Evolutionary conservation across 2,888 invertebrate species (phyloP), one percentile per base, ranked within the genome.

Genomic region (Lordiphosa fenestrarum): DNA sequence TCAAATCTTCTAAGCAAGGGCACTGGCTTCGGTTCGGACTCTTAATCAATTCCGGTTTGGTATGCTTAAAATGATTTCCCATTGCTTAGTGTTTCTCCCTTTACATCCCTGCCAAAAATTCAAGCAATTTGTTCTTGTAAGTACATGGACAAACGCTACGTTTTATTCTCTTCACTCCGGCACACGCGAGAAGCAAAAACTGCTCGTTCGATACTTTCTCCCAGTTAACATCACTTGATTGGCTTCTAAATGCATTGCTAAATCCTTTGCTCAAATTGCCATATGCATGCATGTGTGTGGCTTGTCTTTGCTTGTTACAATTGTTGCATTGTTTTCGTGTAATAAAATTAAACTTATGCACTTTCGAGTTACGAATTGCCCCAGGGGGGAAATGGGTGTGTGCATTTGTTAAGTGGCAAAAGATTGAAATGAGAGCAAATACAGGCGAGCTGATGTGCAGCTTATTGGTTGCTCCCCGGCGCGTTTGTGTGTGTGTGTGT

Each of bases 331-430:
- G 81, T 80, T 76, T 78, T 75, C 69, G 71, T 73, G 66, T 83
- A 80, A 83, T 80, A 80, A 80, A 80, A 80, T 80, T 80, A 83
- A 77, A 75, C 73, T 77, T 80, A 80, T 81, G 70, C 74, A 73
- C 73, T 70, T 69, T 64, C 60, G 49, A 15, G 54, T 51, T 49
- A 53, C 10, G n/a, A 13, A 30, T 46, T 15, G n/a, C 37, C 9
- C 39, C 46, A 23, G 51, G 41, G 50, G 57, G 37, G 50, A 36
- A 53, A 72, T 64, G 69, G 64, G 72, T 69, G 72, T 76, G 81
- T 72, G 67, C 84, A 81, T 81, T 84, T 77, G 71, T 77, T 77
- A 81, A 81, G 84, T 82, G 75, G 82, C 71, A 84, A 84, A 81
- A 82, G 71, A 73, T 81, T 84, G 82, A 77, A 78, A 73, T 81